Evolutionary conservation across 2,888 invertebrate genomes (phyloP).

Genomic region (Tenthredo distinguenda): DNA sequence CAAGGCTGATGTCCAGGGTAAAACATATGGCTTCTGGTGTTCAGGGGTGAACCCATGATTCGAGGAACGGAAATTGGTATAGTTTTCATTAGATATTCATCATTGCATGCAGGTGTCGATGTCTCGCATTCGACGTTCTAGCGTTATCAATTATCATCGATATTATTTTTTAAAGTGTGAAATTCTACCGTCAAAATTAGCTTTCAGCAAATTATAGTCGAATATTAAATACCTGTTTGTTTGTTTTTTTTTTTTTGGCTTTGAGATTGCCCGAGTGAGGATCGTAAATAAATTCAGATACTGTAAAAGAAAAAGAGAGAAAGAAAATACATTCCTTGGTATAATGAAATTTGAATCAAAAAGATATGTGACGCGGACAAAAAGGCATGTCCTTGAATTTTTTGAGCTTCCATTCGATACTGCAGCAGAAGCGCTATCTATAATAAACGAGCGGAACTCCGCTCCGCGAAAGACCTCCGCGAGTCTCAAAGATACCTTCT

Average conservation of each 20-base stretch:
- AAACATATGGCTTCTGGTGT: slow-evolving; percentile 35
- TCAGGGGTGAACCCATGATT: slow-evolving; percentile 18
- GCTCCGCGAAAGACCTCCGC: neutral
- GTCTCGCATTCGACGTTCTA: neutral
- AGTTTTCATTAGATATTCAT: slow-evolving; percentile 37
- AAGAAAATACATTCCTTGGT: neutral
- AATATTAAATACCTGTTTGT: neutral
- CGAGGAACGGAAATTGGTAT: slow-evolving; percentile 30
- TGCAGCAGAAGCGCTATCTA: slow-evolving; percentile 3
- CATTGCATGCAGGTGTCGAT: slow-evolving; percentile 14
- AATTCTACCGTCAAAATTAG: neutral
- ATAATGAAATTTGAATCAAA: neutral
- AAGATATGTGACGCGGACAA: neutral
- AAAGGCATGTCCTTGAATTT: neutral
- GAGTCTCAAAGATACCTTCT: neutral
- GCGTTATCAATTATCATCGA: neutral
- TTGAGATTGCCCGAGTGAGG: neutral
- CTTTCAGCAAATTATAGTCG: neutral
- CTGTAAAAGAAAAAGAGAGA: too few species aligned
- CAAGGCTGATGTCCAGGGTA: neutral
- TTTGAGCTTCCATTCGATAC: neutral
- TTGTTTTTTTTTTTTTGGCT: neutral
- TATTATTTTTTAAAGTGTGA: neutral
- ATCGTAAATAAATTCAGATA: neutral
- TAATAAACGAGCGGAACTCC: neutral